Evolutionary conservation across 2,797 vertebrate genomes (phyloP).

Genomic region (Silurus aristotelis): DNA sequence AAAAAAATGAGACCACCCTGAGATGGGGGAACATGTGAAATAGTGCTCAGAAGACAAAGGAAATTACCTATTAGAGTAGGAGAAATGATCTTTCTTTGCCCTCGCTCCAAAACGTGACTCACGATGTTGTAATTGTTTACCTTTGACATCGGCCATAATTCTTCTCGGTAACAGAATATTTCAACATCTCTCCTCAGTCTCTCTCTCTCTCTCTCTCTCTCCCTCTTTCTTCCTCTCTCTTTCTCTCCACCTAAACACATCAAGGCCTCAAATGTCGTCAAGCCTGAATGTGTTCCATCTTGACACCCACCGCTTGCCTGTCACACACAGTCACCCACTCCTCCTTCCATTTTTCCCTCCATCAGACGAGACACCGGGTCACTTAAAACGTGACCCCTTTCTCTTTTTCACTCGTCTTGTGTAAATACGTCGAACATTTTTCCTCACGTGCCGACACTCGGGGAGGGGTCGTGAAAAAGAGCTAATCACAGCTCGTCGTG

Average conservation of each 20-base stretch:
- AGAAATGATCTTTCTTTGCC: slow-evolving; percentile 73
- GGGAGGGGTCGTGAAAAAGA: slow-evolving; percentile 47
- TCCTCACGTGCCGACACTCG: slow-evolving; percentile 34
- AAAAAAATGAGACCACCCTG: slow-evolving; percentile 65
- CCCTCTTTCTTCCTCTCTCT: slow-evolving; percentile 22
- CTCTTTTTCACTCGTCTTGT: slow-evolving; percentile 35
- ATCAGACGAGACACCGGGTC: slow-evolving; percentile 41
- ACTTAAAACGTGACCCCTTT: slow-evolving; percentile 47
- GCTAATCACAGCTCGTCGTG: slow-evolving; percentile 53
- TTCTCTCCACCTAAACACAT: slow-evolving; percentile 20
- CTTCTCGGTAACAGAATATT: slow-evolving; percentile 70
- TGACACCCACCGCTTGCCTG: slow-evolving; percentile 35
- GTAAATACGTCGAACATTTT: slow-evolving; percentile 48
- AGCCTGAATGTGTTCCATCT: slow-evolving; percentile 44
- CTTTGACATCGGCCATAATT: slow-evolving; percentile 76
- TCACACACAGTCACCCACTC: slow-evolving; percentile 3
- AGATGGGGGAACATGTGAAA: slow-evolving; percentile 66
- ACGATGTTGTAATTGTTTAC: slow-evolving; percentile 81
- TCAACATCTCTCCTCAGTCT: slow-evolving; percentile 57
- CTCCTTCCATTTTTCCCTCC: neutral
- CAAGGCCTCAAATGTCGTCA: slow-evolving; percentile 48
- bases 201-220: slow-evolving; percentile 16
- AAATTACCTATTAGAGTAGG: slow-evolving; percentile 76
- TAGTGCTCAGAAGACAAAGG: slow-evolving; percentile 73
- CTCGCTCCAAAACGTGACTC: slow-evolving; percentile 76